phyloP scores from a whole-genome alignment of 2,888 invertebrate genomes.

The Tiphia femorata region DNA sequence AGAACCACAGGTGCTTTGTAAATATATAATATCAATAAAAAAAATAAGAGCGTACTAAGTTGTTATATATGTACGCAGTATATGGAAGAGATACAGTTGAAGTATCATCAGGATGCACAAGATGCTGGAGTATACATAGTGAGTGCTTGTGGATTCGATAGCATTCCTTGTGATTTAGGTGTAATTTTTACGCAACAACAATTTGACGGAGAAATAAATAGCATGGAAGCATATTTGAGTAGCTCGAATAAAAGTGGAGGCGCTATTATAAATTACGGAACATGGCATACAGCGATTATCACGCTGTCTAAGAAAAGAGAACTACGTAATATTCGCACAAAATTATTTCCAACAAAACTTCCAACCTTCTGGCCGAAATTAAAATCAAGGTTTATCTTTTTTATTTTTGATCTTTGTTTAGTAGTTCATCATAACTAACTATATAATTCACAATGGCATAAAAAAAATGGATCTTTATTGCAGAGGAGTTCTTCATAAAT shows the following conservation, averaged over 20 bases:
- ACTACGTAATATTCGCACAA: constrained; percentile 75
- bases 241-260: constrained; percentile 51
- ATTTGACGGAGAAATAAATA: constrained; percentile 83
- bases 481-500: constrained; percentile 70
- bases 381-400: constrained; percentile 70
- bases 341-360: constrained; percentile 77
- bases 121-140: constrained; percentile 88
- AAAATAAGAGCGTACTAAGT: no score
- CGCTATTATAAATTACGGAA: constrained; percentile 81
- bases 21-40: not conserved
- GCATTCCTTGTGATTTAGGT: constrained; percentile 91
- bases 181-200: constrained; percentile 82
- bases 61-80: constrained; percentile 74
- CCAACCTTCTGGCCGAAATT: constrained; percentile 77
- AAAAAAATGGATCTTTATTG: not conserved
- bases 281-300: constrained; percentile 90
- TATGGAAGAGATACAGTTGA: constrained; percentile 86
- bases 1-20: constrained; percentile 80
- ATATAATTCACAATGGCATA: not conserved
- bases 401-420: no score
- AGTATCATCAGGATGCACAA: constrained; percentile 81
- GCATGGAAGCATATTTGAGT: constrained; percentile 80
- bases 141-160: constrained; percentile 94
- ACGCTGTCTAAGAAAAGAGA: constrained; percentile 78
- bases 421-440: not conserved